Base-by-base conservation (phyloP, 1,140 invertebrate species). In the Brachionus koreanus region DNA sequence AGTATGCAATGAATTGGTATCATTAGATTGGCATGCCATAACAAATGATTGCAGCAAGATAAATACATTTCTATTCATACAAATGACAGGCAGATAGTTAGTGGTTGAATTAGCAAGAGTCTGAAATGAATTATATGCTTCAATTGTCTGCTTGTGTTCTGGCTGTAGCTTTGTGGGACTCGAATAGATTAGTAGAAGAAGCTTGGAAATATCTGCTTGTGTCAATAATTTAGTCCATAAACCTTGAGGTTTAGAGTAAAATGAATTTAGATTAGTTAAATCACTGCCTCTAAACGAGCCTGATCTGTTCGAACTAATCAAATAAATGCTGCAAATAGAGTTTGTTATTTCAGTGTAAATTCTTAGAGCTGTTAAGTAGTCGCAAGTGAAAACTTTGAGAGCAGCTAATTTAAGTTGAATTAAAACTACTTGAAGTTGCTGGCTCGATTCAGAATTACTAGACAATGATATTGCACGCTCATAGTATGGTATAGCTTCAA, bases 11-110 rank as follows among this genome's bases (percentile, higher is more conserved):
- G 25, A 23, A 19, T 79, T 65, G 0, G 25, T 3, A 12, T 79
- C 76, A 35, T 79, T 79, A 12, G 76, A 57, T 79, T 79, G 76
- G 57, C 76, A 79, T 29, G 76, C 49, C 49, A 79, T 61, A 0
- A 79, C 76, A 61, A 79, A 79, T 7, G 76, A 79, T 43, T 79
- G 76, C 29, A 79, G 9, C 10, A 79, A 37, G 5, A 79, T 65
- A 12, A 79, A 79, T 12, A 61, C 5, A 79, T 79, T 52, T 65
- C 39, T 6, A 61, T 37, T 42, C 23, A 79, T 13, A 29, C 76
- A 79, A 33, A 29, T 65, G 9, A 79, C 39, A 13, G 76, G 76
- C 2, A 79, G 35, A 79, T 79, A 79, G 39, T 57, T 61, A 23
- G 33, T 16, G 1, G 2, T n/a, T 46, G 25, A 13, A 65, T 33